Percentiles rank a stretch among this genome's conserved stretches.
Evolutionary conservation across 2,888 invertebrate species (phyloP).

Genomic region (Terebella lapidaria): DNA sequence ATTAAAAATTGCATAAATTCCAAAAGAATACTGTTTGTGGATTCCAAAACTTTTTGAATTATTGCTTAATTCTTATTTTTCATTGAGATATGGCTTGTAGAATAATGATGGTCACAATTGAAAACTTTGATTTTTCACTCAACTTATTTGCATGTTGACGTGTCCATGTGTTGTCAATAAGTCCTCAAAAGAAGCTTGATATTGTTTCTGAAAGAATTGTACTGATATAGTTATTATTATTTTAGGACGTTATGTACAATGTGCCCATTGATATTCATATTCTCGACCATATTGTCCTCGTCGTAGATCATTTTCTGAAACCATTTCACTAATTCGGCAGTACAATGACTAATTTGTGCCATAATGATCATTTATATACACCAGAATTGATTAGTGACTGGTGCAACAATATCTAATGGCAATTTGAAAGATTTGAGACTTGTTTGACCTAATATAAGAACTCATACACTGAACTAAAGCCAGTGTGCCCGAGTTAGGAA

Average conservation of each 20-base stretch:
- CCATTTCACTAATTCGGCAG: neutral
- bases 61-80: neutral
- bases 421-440: neutral
- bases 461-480: neutral
- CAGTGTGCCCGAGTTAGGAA: neutral
- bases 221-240: too few species aligned
- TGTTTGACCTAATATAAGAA: neutral
- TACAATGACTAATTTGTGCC: neutral
- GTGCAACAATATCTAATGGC: neutral
- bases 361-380: neutral
- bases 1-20: neutral
- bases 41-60: neutral
- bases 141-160: too few species aligned
- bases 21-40: neutral
- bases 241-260: neutral
- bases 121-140: neutral
- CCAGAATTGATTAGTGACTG: neutral
- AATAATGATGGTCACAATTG: neutral
- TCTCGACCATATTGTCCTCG: neutral
- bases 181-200: neutral
- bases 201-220: too few species aligned
- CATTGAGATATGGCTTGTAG: neutral
- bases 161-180: neutral
- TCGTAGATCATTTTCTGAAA: neutral
- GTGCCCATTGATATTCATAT: neutral